A percentile compares a stretch with the other conserved stretches of the same genome.
Conservation (phyloP, 2,797 vertebrate species). For the Rallus crepitans region DNA sequence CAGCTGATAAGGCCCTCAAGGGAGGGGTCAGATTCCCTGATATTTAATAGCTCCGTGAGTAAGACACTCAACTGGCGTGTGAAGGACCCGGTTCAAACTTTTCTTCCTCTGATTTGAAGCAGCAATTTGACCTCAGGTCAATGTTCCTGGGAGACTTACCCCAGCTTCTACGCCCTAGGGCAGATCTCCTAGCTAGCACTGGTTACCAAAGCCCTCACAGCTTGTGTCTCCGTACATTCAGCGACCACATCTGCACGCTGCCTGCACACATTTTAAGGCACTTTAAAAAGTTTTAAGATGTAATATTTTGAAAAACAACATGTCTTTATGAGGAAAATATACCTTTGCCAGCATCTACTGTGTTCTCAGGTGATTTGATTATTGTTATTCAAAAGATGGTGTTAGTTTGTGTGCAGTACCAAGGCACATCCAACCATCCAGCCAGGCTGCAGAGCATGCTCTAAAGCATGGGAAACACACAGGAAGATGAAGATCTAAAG, state of each 20-base stretch:
- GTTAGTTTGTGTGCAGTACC: not conserved
- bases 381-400: not conserved
- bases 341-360: not conserved
- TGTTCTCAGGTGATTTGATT: not conserved
- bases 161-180: not conserved
- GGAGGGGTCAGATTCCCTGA: not conserved
- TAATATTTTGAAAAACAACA: not conserved
- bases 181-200: not conserved
- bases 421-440: not conserved
- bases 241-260: not conserved
- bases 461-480: not conserved
- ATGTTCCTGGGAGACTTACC: not conserved
- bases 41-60: not conserved
- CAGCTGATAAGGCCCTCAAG: not conserved
- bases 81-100: not conserved
- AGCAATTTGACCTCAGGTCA: not conserved
- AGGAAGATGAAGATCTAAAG: not conserved
- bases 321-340: not conserved
- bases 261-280: not conserved
- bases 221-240: not conserved
- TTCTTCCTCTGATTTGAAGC: not conserved
- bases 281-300: not conserved
- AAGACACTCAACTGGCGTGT: not conserved
- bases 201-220: not conserved
- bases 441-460: not conserved